phyloP scores from a whole-genome alignment of 2,888 invertebrate genomes.

The Drosophila dives region DNA sequence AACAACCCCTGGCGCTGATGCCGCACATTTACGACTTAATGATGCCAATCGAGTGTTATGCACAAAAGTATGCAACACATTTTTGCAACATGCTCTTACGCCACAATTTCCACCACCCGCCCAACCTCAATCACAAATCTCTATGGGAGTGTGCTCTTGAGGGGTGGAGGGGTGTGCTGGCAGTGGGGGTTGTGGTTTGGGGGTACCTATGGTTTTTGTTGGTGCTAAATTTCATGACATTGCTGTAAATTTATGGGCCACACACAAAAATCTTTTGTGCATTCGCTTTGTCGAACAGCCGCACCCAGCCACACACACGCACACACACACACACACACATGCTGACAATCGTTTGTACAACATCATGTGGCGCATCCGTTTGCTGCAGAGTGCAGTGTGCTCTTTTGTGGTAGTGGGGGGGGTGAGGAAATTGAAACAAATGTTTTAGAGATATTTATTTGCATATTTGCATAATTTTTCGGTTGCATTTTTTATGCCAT shows the following conservation, averaged over 20 bases:
- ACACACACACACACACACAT: constrained; percentile 19
- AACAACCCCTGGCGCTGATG: constrained; percentile 15
- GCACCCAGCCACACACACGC: constrained; percentile 9
- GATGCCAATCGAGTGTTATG: constrained; percentile 74
- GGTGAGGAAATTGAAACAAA: constrained; percentile 70
- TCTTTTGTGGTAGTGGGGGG: background rate
- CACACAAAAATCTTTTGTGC: constrained; percentile 68
- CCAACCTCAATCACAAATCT: constrained; percentile 22
- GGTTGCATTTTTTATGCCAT: constrained; percentile 59
- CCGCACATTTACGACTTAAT: constrained; percentile 72
- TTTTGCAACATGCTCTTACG: constrained; percentile 45
- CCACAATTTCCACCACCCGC: constrained; percentile 12
- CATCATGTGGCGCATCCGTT: constrained; percentile 60
- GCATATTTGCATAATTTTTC: constrained; percentile 74
- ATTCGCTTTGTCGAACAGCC: constrained; percentile 37
- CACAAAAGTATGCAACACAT: constrained; percentile 71
- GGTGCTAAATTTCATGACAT: constrained; percentile 67
- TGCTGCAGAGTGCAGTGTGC: constrained; percentile 1
- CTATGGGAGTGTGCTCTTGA: background rate
- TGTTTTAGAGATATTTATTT: constrained; percentile 78
- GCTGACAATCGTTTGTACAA: constrained; percentile 61
- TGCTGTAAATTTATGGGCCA: constrained; percentile 69
- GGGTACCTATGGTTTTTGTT: constrained; percentile 3
- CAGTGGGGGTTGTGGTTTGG: background rate
- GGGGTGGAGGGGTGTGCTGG: background rate